These are phyloP conservation scores for Tangara arthus DNA, from an alignment of 2,797 vertebrate genomes.

Conservation along the genomic window DNA sequence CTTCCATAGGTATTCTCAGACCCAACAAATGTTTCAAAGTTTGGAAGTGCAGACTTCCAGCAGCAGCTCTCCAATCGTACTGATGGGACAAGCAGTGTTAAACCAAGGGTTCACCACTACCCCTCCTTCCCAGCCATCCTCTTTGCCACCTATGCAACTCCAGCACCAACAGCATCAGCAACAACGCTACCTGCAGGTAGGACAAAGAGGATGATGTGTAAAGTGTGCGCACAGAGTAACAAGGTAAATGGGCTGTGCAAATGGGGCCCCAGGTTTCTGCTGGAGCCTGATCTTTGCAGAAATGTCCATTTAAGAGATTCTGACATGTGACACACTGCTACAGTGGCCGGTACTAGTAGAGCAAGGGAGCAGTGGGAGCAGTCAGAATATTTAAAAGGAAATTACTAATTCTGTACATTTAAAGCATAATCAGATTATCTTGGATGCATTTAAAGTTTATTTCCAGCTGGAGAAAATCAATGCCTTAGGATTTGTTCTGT, in stretches of 20 bases:
- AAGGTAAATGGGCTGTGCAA: not conserved
- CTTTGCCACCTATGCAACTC: conserved; percentile 73
- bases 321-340: not conserved
- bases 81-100: conserved; percentile 78
- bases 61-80: conserved; percentile 68
- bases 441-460: conserved; percentile 1
- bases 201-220: not conserved
- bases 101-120: conserved; percentile 71
- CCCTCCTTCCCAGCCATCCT: conserved; percentile 64
- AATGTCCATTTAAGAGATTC: not conserved
- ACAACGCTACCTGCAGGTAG: conserved; percentile 77
- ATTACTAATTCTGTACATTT: not conserved
- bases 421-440: conserved; percentile 34
- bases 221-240: not conserved
- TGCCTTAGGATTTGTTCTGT: conserved; percentile 40
- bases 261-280: not conserved
- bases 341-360: not conserved
- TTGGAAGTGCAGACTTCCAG: conserved; percentile 70
- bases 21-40: conserved; percentile 68
- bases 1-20: conserved; percentile 71
- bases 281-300: not conserved
- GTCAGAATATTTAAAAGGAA: not conserved
- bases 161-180: conserved; percentile 74
- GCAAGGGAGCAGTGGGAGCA: not conserved
- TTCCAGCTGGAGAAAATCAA: conserved; percentile 8